These are phyloP conservation scores for Dynastes maya DNA, from an alignment of 2,888 invertebrate species.

Conservation along the genomic window DNA sequence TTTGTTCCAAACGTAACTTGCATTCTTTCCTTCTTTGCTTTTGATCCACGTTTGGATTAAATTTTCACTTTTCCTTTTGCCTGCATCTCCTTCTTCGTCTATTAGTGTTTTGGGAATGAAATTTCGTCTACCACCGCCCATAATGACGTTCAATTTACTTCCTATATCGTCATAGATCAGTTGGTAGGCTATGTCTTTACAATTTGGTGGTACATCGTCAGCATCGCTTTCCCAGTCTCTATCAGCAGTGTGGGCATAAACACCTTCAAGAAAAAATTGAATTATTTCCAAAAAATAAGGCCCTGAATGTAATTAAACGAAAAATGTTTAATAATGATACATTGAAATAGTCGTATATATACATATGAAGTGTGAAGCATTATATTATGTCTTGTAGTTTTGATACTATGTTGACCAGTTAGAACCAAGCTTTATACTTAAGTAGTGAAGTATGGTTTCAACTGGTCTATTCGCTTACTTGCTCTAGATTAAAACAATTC, in stretches of 20 bases:
- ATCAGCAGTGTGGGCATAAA: conserved; percentile 82
- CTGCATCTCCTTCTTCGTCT: conserved; percentile 72
- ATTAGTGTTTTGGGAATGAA: conserved; percentile 74
- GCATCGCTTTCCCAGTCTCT: conserved; percentile 84
- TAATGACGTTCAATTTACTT: conserved; percentile 79
- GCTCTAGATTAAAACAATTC: too few relatives aligned
- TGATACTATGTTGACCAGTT: too few relatives aligned
- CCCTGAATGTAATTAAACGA: too few relatives aligned
- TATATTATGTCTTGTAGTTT: too few relatives aligned
- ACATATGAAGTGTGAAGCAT: too few relatives aligned
- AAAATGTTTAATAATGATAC: too few relatives aligned
- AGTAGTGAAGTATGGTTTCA: too few relatives aligned
- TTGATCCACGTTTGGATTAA: conserved; percentile 79
- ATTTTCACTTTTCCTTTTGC: conserved; percentile 78
- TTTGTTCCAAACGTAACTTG: conserved; percentile 75
- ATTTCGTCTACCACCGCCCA: conserved; percentile 83
- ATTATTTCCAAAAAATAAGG: too few relatives aligned
- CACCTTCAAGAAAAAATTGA: conserved; percentile 65
- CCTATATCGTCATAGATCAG: conserved; percentile 79
- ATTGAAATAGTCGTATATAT: too few relatives aligned
- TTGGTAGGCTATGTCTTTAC: conserved; percentile 84
- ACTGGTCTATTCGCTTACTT: too few relatives aligned
- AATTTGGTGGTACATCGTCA: conserved; percentile 73
- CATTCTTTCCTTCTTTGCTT: conserved; percentile 69
- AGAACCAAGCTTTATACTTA: too few relatives aligned